phyloP scores from a whole-genome alignment of 2,113 vertebrate species.

The Tenrec ecaudatus region DNA sequence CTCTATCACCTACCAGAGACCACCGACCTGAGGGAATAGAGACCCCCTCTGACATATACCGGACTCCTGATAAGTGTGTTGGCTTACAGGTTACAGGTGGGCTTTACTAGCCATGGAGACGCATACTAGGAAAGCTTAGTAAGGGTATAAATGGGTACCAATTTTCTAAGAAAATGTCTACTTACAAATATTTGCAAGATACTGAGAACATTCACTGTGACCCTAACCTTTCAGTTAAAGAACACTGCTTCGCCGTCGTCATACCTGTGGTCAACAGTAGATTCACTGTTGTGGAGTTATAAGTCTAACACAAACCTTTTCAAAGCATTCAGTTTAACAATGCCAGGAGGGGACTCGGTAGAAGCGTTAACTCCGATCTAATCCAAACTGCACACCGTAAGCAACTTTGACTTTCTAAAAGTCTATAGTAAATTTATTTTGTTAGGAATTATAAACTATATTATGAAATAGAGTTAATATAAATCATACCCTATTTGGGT shows the following conservation, averaged over 20 bases:
- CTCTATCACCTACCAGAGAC: conserved; percentile 62
- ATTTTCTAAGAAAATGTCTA: background rate
- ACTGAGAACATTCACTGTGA: conserved; percentile 13
- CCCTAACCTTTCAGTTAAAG: conserved; percentile 50
- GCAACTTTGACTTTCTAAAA: background rate
- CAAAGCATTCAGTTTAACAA: background rate
- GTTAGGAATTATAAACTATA: background rate
- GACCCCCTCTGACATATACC: background rate
- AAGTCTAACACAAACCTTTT: conserved; percentile 4
- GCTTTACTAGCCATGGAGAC: conserved; percentile 29
- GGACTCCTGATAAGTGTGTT: conserved; percentile 52
- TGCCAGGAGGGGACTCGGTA: background rate
- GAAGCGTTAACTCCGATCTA: background rate
- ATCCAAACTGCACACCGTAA: conserved; percentile 30
- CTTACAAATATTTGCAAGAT: background rate
- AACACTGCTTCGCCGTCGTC: background rate
- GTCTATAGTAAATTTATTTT: background rate
- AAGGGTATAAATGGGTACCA: background rate
- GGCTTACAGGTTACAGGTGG: background rate
- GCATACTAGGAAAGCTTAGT: background rate
- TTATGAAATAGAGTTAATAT: conserved; percentile 21
- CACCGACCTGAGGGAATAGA: conserved; percentile 38
- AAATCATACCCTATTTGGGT: conserved; percentile 12
- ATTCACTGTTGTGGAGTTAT: background rate
- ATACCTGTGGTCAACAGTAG: background rate